Percentiles rank a stretch among this genome's conserved stretches.
Conservation (phyloP, 2,113 vertebrate genomes). For the Isichthys henryi region DNA sequence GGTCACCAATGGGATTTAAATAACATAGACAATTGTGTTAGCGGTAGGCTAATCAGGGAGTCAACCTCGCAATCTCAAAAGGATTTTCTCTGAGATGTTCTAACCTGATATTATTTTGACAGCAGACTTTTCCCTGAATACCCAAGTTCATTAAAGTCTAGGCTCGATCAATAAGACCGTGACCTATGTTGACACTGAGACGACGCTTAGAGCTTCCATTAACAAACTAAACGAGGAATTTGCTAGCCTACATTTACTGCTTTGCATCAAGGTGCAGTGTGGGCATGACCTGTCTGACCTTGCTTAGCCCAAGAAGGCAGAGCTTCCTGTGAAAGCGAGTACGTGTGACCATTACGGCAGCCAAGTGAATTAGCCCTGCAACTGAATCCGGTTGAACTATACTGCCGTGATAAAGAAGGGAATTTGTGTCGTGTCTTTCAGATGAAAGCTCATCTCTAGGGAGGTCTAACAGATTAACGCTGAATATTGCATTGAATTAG, state of each 20-base stretch:
- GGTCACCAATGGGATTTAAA: not conserved
- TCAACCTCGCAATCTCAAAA: not conserved
- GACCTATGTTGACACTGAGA: not conserved
- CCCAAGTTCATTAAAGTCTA: not conserved
- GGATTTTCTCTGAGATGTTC: not conserved
- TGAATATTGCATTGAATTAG: not conserved
- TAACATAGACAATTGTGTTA: not conserved
- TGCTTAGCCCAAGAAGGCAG: not conserved
- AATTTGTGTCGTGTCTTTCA: not conserved
- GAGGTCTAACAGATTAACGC: not conserved
- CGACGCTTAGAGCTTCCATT: not conserved
- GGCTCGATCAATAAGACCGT: not conserved
- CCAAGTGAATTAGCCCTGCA: not conserved
- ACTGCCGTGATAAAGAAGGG: not conserved
- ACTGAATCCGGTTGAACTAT: not conserved
- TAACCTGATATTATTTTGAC: not conserved
- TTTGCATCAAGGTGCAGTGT: not conserved
- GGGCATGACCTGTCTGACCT: conserved; percentile 31
- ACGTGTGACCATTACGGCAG: conserved; percentile 27
- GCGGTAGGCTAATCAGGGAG: not conserved
- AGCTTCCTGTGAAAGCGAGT: conserved; percentile 35
- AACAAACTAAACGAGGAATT: not conserved
- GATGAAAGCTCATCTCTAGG: conserved; percentile 10
- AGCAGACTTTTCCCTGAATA: not conserved
- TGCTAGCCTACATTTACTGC: not conserved